These are phyloP conservation scores for Scaptomyza cyrtandrae DNA, from an alignment of 2,888 invertebrate genomes.

Conservation along the genomic window DNA sequence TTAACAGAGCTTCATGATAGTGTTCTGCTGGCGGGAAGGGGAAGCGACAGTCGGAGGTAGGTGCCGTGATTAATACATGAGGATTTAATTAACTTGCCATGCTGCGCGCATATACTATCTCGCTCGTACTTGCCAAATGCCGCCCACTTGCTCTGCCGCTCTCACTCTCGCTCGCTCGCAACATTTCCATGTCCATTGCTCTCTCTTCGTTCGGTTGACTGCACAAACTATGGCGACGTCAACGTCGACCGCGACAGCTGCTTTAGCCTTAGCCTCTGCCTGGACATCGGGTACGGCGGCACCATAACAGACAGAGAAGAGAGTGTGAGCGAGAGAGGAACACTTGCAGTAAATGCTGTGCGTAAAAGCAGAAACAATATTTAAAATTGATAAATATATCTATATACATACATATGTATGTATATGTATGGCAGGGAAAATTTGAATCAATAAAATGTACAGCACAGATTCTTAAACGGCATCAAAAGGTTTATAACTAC, in stretches of 20 bases:
- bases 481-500: background rate
- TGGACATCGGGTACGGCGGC: conserved; percentile 13
- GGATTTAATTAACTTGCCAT: conserved; percentile 82
- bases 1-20: conserved; percentile 67
- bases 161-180: conserved; percentile 14
- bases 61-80: conserved; percentile 82
- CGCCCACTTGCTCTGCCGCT: conserved; percentile 33
- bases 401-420: background rate
- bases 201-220: conserved; percentile 21
- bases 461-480: conserved; percentile 12
- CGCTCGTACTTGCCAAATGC: conserved; percentile 47
- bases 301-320: background rate
- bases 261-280: conserved; percentile 3
- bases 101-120: conserved; percentile 55
- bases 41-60: conserved; percentile 42
- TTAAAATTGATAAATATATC: conserved; percentile 47
- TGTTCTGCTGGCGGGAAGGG: background rate
- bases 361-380: conserved; percentile 30
- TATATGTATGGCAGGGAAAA: conserved; percentile 9
- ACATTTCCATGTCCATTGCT: conserved; percentile 10
- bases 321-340: conserved; percentile 8
- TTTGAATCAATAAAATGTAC: conserved; percentile 33
- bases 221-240: conserved; percentile 58
- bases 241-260: conserved; percentile 19
- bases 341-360: conserved; percentile 58